phyloP scores from a whole-genome alignment of 2,113 vertebrate species.

The Pachyramphus minor region DNA sequence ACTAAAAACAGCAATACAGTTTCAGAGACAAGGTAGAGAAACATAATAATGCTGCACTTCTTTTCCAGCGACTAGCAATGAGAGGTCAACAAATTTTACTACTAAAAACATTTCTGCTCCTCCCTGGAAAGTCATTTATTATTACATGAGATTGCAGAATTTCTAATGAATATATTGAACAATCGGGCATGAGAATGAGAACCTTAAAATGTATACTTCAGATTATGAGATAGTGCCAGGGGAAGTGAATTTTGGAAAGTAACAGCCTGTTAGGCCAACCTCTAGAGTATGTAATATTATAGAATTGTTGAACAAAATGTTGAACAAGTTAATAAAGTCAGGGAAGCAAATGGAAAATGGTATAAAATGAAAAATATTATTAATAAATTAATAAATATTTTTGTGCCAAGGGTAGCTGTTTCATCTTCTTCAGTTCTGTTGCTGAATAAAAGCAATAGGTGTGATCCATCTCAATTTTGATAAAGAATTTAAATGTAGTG shows the following conservation, averaged over 20 bases:
- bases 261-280: background rate
- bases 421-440: background rate
- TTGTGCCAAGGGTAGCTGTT: background rate
- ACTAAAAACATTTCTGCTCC: background rate
- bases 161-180: background rate
- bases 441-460: background rate
- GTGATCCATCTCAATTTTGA: background rate
- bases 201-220: background rate
- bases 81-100: background rate
- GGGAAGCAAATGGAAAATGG: background rate
- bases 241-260: background rate
- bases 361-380: background rate
- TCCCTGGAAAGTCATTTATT: background rate
- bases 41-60: background rate
- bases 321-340: background rate
- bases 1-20: background rate
- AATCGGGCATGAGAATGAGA: background rate
- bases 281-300: background rate
- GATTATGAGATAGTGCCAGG: background rate
- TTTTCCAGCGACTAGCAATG: background rate
- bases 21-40: background rate
- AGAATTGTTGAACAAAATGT: background rate
- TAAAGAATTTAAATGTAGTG: background rate
- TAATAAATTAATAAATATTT: background rate
- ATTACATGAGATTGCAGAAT: background rate